Evolutionary conservation across 2,888 invertebrate genomes (phyloP).

Genomic region (Standfussiana lucernea): DNA sequence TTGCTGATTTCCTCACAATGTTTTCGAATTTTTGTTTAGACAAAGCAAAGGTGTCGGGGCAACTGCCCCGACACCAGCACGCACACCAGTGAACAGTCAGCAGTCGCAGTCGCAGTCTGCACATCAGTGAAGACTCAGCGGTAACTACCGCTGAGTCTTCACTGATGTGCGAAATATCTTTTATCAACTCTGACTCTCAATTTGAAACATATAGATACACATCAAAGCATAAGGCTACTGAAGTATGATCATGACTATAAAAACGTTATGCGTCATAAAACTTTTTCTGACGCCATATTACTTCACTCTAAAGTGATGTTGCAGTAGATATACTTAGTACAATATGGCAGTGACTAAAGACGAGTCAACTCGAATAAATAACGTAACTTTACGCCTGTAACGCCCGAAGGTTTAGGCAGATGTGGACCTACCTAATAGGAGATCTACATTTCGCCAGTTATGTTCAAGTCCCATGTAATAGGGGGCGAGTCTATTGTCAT

Average conservation of each 20-base stretch:
- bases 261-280: constrained; percentile 77
- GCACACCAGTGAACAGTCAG: too few species aligned
- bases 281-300: constrained; percentile 43
- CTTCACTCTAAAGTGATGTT: background rate
- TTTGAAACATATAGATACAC: constrained; percentile 17
- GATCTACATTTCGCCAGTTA: too few species aligned
- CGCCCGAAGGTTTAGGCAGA: too few species aligned
- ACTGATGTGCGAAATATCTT: background rate
- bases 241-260: constrained; percentile 76
- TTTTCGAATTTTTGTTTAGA: background rate
- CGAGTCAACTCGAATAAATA: too few species aligned
- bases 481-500: too few species aligned
- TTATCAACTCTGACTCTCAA: constrained; percentile 15
- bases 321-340: constrained; percentile 20
- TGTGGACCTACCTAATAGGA: too few species aligned
- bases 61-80: too few species aligned
- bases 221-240: constrained; percentile 27
- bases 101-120: too few species aligned
- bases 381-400: too few species aligned
- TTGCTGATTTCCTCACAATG: background rate
- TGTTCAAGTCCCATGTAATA: too few species aligned
- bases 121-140: too few species aligned
- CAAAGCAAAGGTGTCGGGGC: background rate
- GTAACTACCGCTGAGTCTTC: background rate
- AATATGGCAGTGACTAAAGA: background rate